Base-by-base conservation (phyloP, 2,888 invertebrate genomes). In the Petrolisthes manimaculis region DNA sequence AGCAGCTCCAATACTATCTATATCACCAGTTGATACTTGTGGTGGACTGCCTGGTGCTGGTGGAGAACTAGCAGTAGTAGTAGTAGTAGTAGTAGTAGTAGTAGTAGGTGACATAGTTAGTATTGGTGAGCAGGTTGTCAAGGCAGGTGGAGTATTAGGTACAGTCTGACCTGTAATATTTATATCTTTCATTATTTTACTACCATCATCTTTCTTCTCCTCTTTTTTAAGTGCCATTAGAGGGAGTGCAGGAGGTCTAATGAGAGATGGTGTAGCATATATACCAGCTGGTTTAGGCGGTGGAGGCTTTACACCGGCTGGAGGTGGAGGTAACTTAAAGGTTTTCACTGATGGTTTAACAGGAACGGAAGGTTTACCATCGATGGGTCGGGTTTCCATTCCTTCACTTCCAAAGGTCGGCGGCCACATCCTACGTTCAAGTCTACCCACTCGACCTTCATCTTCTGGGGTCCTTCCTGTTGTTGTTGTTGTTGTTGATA, bases 391-490 rank as follows among this genome's bases (percentile, higher is more conserved):
- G n/a, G 83, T 55, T 55, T 91, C 89, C 14, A 37, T 24, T 75
- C 87, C 89, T 24, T 67, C 53, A 24, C 75, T n/a, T 74, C 94
- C 92, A 54, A 94, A 93, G 37, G 83, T 91, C 37, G 92, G 92
- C 86, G 92, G 92, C 94, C 95, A 95, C 69, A 94, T 93, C 89
- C 95, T 93, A 91, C 94, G 93, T 82, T 93, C 93, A 86, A 92
- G 92, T 51, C 90, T 91, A 74, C 89, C 91, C 74, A 87, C 91
- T 56, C 88, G 89, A 18, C 84, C 87, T 54, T 91, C 91, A 4
- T 85, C 88, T 12, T 91, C 89, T 24, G 90, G 83, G 37, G 88
- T 90, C 55, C 69, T 83, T 69, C 88, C 88, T 8, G 77, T 5
- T 55, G 77, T n/a, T 14, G 79, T 61, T 24, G 83, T 75, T 37